phyloP scores from a whole-genome alignment of 2,113 vertebrate species.

The Myanophis thanlyinensis region DNA sequence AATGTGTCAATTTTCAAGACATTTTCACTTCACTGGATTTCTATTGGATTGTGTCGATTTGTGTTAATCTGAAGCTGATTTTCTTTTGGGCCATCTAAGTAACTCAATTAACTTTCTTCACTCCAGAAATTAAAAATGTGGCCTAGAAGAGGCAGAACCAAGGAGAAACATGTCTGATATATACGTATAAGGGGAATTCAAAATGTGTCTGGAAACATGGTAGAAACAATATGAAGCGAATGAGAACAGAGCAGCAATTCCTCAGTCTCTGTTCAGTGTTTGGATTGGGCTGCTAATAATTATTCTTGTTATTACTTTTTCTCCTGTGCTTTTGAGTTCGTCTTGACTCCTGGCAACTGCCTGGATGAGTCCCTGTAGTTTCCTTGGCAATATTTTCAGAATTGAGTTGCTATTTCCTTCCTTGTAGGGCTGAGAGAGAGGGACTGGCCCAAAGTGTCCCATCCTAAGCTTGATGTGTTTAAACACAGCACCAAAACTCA shows the following conservation, averaged over 20 bases:
- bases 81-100: not conserved
- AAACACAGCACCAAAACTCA: not conserved
- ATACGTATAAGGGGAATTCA: not conserved
- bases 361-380: not conserved
- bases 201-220: not conserved
- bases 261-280: not conserved
- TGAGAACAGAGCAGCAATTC: not conserved
- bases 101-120: not conserved
- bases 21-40: not conserved
- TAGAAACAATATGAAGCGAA: not conserved
- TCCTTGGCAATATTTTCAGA: not conserved
- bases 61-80: not conserved
- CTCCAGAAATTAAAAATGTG: not conserved
- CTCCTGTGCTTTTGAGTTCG: not conserved
- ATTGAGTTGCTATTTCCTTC: not conserved
- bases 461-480: not conserved
- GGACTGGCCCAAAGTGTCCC: not conserved
- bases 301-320: too few species aligned
- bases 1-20: not conserved
- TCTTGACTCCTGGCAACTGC: not conserved
- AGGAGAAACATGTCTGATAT: not conserved
- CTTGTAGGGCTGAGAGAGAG: not conserved
- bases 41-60: not conserved
- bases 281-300: not conserved
- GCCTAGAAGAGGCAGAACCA: not conserved